Conservation (phyloP, 2,888 invertebrate genomes). For the Invenusta paracnida region DNA sequence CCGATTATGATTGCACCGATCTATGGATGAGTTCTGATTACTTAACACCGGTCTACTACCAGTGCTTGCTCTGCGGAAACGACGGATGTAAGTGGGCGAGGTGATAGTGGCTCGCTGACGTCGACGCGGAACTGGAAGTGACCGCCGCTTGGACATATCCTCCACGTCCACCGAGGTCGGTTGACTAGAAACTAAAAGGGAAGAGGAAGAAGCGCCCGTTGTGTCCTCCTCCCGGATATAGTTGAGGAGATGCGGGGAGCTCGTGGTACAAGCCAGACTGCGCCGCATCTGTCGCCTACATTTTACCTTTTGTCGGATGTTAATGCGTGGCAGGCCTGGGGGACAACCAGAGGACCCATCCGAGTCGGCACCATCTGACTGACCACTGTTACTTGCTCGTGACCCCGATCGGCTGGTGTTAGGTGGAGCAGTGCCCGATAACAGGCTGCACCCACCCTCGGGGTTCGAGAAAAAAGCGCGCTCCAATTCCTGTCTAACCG, state of each 20-base stretch:
- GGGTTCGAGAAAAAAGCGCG: background rate
- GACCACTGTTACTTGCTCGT: background rate
- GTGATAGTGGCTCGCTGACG: background rate
- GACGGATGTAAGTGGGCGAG: constrained; percentile 10
- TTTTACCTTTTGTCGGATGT: background rate
- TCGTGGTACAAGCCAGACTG: background rate
- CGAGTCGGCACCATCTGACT: background rate
- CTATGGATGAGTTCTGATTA: background rate
- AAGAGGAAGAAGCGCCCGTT: background rate
- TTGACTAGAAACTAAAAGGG: background rate
- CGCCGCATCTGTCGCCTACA: background rate
- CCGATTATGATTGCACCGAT: background rate
- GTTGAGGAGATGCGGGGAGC: background rate
- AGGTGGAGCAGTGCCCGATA: background rate
- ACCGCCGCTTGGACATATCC: background rate
- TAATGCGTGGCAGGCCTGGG: background rate
- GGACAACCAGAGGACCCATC: background rate
- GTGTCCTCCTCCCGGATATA: background rate
- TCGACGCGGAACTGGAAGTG: background rate
- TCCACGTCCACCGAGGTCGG: background rate
- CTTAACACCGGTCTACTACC: background rate
- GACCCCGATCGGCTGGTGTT: background rate
- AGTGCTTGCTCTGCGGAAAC: background rate
- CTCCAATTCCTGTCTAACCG: constrained; percentile 17
- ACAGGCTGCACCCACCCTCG: background rate